A percentile compares a stretch with the other conserved stretches of the same genome.
Conservation (phyloP, 2,888 invertebrate species). For the Campoplex capitator region DNA sequence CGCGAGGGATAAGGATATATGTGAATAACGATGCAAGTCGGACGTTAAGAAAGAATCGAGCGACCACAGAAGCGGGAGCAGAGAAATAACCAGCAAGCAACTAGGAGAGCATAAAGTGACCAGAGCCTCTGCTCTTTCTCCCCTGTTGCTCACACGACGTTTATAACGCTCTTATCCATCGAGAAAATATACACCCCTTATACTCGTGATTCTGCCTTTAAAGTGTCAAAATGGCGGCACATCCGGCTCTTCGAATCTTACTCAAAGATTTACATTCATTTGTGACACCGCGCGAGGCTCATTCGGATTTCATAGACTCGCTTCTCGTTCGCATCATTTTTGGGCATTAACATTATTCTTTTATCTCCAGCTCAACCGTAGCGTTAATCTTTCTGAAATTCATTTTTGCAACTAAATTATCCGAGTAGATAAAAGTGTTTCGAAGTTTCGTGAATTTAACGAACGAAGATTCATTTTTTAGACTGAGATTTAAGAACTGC, state of each 20-base stretch:
- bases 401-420: not conserved
- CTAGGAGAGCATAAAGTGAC: slow-evolving; percentile 63
- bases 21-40: slow-evolving; percentile 54
- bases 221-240: slow-evolving; percentile 24
- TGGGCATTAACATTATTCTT: too few relatives aligned
- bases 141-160: slow-evolving; percentile 50
- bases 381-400: not conserved
- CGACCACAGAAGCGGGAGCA: slow-evolving; percentile 62
- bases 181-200: slow-evolving; percentile 58
- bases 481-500: too few relatives aligned
- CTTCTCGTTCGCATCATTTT: not conserved
- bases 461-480: not conserved
- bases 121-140: slow-evolving; percentile 35
- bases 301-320: not conserved
- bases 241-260: slow-evolving; percentile 32
- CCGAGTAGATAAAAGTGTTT: not conserved
- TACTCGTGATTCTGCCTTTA: slow-evolving; percentile 39
- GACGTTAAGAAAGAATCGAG: slow-evolving; percentile 35
- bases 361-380: too few relatives aligned
- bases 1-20: slow-evolving; percentile 47
- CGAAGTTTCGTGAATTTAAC: too few relatives aligned
- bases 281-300: not conserved
- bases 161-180: slow-evolving; percentile 61
- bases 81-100: slow-evolving; percentile 52
- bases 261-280: not conserved